Percentiles rank a stretch among this genome's conserved stretches.
phyloP scores from a whole-genome alignment of 2,888 invertebrate species.

The Acronicta leporina region DNA sequence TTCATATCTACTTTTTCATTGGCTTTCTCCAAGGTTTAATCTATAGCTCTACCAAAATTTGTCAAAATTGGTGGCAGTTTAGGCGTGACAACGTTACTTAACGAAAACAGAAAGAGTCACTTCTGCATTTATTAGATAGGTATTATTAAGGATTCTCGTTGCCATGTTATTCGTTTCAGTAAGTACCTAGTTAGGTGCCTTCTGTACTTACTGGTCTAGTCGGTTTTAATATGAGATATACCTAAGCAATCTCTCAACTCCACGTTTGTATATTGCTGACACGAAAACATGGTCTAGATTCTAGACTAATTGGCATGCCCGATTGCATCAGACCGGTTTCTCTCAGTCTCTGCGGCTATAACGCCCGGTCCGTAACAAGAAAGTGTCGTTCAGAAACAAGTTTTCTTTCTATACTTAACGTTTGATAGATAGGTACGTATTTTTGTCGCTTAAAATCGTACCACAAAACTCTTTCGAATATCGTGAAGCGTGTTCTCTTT shows the following conservation, averaged over 20 bases:
- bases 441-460: conserved; percentile 57
- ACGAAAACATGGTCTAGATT: conserved; percentile 47
- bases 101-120: no score
- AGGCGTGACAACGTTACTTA: no score
- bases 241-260: conserved; percentile 16
- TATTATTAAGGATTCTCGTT: no score
- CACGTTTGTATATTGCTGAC: conserved; percentile 33
- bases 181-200: neutral
- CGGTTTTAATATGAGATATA: conserved; percentile 7
- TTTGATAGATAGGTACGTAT: conserved; percentile 51
- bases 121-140: no score
- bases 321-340: conserved; percentile 74
- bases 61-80: no score
- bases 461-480: conserved; percentile 38
- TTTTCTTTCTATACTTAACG: conserved; percentile 76
- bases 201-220: neutral
- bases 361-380: conserved; percentile 61
- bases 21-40: no score
- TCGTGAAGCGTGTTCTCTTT: conserved; percentile 17
- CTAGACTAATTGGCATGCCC: conserved; percentile 59
- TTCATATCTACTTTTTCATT: no score
- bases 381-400: conserved; percentile 77
- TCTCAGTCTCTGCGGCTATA: conserved; percentile 56
- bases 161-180: neutral
- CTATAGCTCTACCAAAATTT: no score